These are phyloP conservation scores for Drosophila formosana DNA, from an alignment of 2,888 invertebrate genomes.

Conservation along the genomic window DNA sequence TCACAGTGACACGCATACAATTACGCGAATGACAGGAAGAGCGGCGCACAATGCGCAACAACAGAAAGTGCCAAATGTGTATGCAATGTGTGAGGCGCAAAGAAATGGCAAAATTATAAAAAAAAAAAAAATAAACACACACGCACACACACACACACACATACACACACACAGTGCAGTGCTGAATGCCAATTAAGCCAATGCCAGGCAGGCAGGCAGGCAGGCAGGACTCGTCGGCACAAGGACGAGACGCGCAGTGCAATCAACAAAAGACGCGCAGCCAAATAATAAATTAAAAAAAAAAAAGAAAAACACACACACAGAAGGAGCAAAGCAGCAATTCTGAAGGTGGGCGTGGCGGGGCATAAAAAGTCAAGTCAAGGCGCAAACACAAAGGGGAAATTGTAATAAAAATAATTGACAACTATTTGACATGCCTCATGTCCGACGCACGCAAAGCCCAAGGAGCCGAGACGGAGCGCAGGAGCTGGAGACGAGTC, in stretches of 20 bases:
- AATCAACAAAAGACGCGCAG: constrained; percentile 74
- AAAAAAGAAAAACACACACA: constrained; percentile 5
- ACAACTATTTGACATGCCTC: constrained; percentile 81
- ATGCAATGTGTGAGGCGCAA: constrained; percentile 56
- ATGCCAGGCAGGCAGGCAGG: constrained; percentile 48
- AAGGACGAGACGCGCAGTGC: constrained; percentile 47
- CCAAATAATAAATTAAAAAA: constrained; percentile 73
- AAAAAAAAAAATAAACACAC: constrained; percentile 27
- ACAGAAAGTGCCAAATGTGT: constrained; percentile 69
- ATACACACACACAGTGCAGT: constrained; percentile 22
- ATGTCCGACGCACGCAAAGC: constrained; percentile 72
- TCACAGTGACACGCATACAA: constrained; percentile 46
- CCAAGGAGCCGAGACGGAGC: constrained; percentile 35
- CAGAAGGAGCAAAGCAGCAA: too few relatives aligned
- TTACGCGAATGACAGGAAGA: constrained; percentile 77
- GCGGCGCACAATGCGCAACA: constrained; percentile 73
- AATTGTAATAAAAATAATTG: constrained; percentile 81
- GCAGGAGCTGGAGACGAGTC: constrained; percentile 30
- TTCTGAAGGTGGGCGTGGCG: constrained; percentile 40
- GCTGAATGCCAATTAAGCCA: constrained; percentile 77
- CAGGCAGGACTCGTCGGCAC: constrained; percentile 53
- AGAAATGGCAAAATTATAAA: constrained; percentile 78
- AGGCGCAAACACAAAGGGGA: constrained; percentile 61
- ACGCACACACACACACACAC: constrained; percentile 21
- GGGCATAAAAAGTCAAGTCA: constrained; percentile 45